Conservation (phyloP, 1,140 invertebrate species). For the Eulimnadia texana region DNA sequence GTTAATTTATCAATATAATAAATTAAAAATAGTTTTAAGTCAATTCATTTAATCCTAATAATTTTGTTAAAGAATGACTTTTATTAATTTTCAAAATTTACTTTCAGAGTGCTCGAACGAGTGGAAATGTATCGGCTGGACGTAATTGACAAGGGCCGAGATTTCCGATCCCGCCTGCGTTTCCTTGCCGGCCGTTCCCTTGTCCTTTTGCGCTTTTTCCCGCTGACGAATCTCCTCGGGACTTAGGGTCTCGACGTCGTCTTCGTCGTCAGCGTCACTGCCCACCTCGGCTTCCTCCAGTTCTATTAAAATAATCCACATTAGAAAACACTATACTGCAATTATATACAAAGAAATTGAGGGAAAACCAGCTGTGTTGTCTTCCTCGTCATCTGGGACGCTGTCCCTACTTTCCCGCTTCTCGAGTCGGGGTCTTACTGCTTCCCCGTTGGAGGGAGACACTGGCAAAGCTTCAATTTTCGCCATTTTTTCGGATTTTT, state of each 20-base stretch:
- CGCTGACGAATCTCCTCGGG: conserved; percentile 22
- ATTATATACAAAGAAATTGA: not conserved
- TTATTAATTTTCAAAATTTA: conserved; percentile 50
- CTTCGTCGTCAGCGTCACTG: conserved; percentile 38
- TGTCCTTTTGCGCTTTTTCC: conserved; percentile 31
- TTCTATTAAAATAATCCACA: conserved; percentile 23
- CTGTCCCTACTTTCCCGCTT: conserved; percentile 47
- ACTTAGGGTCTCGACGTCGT: conserved; percentile 31
- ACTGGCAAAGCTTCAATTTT: conserved; percentile 18
- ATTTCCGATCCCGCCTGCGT: conserved; percentile 90
- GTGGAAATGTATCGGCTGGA: conserved; percentile 90
- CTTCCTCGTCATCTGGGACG: conserved; percentile 20
- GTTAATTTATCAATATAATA: not conserved
- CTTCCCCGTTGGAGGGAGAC: conserved; percentile 20
- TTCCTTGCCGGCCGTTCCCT: conserved; percentile 52
- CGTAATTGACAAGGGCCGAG: conserved; percentile 91
- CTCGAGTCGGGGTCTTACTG: conserved; percentile 35
- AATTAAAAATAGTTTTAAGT: too few species aligned
- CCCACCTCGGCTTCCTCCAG: conserved; percentile 25
- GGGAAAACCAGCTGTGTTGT: conserved; percentile 27
- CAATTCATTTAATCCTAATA: too few species aligned
- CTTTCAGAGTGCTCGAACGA: conserved; percentile 89
- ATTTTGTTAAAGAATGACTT: too few species aligned
- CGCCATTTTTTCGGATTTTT: conserved; percentile 22
- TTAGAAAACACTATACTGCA: not conserved